Base-by-base conservation (phyloP, 2,113 vertebrate genomes). In the Cavia aperea region DNA sequence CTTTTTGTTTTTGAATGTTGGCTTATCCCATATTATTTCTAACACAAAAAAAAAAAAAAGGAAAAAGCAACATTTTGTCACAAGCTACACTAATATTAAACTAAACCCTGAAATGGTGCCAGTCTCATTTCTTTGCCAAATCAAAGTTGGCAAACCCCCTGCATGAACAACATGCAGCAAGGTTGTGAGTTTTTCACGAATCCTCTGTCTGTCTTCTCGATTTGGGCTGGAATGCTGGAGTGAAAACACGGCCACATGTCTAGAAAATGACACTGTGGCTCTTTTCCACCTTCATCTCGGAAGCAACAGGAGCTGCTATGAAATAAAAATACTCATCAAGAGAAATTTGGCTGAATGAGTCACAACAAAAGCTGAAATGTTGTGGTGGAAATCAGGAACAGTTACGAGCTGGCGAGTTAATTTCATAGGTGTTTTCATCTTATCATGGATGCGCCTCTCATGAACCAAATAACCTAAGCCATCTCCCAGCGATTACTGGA, bases 221-320 rank as follows among this genome's bases (percentile, higher is more conserved):
- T 39, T 73, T 75, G 29, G 36, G 58, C 8, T 92, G 15, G 31
- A 21, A 21, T 21, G 7, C 39, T 68, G 9, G 19, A 39, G 0
- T 66, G 12, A 39, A 46, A 5, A 10, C 0, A 2, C 16, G 2
- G 12, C 23, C 62, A 26, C 2, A 56, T 49, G 46, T 54, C 88
- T 87, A 0, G 43, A 82, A 94, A 90, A 85, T 15, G 19, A 43
- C 0, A 1, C 29, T 21, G 0, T 51, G 23, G 54, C 81, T 72
- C 62, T 56, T 72, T 62, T 33, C 66, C 88, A 92, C 66, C 95
- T 93, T 54, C 62, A 63, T 83, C 29, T 68, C 91, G 72, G 19
- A 93, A 82, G 49, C 33, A 63, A 87, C 62, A 90, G 49, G 73
- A 81, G 65, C 26, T 7, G n/a, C 79, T 84, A 75, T 51, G 1